Percentiles rank a stretch among this genome's conserved stretches.
phyloP scores from a whole-genome alignment of 2,888 invertebrate genomes.

The Phyllotreta striolata region DNA sequence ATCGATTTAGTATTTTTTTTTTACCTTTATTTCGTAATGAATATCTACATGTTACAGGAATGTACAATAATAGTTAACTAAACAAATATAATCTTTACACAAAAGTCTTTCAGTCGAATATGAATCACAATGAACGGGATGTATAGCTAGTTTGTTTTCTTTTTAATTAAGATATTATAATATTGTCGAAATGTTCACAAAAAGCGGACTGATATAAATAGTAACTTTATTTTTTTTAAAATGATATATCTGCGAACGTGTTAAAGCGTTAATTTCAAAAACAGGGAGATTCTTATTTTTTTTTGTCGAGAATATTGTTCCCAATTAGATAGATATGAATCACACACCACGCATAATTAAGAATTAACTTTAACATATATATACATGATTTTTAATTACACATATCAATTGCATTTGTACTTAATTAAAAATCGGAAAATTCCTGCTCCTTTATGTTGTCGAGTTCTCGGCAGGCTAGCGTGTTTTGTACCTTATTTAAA shows the following conservation, averaged over 20 bases:
- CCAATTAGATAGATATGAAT: too few relatives aligned
- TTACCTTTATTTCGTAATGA: constrained; percentile 36
- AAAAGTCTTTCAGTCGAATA: constrained; percentile 42
- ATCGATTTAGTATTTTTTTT: constrained; percentile 11
- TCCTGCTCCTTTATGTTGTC: too few relatives aligned
- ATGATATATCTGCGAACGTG: constrained; percentile 1
- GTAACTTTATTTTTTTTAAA: constrained; percentile 21
- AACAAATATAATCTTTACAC: constrained; percentile 41
- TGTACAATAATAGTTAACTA: constrained; percentile 39
- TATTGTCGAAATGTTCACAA: constrained; percentile 29
- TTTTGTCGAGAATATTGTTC: too few relatives aligned
- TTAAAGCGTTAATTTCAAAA: constrained; percentile 1
- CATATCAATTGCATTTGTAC: too few relatives aligned
- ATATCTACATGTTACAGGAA: constrained; percentile 45
- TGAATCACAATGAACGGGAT: constrained; percentile 38
- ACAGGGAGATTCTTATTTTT: too few relatives aligned
- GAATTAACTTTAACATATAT: too few relatives aligned
- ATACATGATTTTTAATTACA: too few relatives aligned
- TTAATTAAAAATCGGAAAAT: too few relatives aligned
- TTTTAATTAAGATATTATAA: constrained; percentile 17
- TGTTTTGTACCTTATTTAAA: constrained; percentile 40
- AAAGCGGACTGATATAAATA: constrained; percentile 30
- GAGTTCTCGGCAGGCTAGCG: constrained; percentile 14
- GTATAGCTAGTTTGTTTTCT: constrained; percentile 29
- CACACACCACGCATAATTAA: too few relatives aligned